phyloP scores from a whole-genome alignment of 2,797 vertebrate genomes.

The Danio albolineatus region DNA sequence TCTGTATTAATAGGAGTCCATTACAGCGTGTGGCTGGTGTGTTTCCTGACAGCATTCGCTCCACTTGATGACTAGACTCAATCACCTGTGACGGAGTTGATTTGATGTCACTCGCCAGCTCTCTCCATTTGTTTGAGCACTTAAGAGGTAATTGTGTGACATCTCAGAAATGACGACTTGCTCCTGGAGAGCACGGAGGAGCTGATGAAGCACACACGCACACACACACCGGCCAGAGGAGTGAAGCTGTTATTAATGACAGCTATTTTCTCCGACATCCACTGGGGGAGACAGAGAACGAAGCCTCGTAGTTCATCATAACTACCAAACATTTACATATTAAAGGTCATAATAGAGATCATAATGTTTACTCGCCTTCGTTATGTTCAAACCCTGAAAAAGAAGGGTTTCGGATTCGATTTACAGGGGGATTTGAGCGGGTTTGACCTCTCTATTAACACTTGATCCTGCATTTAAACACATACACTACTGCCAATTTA shows the following conservation, averaged over 20 bases:
- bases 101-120: constrained; percentile 96
- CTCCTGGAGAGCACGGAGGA: constrained; percentile 75
- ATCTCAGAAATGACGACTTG: constrained; percentile 85
- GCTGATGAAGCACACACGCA: constrained; percentile 79
- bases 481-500: too few species aligned
- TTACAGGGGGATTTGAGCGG: too few species aligned
- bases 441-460: too few species aligned
- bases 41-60: constrained; percentile 58
- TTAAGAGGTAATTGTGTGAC: constrained; percentile 99
- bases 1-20: constrained; percentile 97
- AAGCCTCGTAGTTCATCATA: not conserved
- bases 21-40: constrained; percentile 78
- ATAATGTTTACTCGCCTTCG: constrained; percentile 2
- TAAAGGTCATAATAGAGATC: constrained; percentile 11
- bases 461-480: too few species aligned
- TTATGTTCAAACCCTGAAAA: too few species aligned
- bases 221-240: constrained; percentile 68
- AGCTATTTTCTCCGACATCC: constrained; percentile 79
- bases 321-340: constrained; percentile 18
- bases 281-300: constrained; percentile 56
- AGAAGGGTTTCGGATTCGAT: too few species aligned
- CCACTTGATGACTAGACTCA: constrained; percentile 95
- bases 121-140: constrained; percentile 99
- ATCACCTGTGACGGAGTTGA: constrained; percentile 99
- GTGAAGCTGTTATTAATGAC: constrained; percentile 87